Conservation (phyloP, 2,797 vertebrate genomes). For the Adrianichthys oophorus region DNA sequence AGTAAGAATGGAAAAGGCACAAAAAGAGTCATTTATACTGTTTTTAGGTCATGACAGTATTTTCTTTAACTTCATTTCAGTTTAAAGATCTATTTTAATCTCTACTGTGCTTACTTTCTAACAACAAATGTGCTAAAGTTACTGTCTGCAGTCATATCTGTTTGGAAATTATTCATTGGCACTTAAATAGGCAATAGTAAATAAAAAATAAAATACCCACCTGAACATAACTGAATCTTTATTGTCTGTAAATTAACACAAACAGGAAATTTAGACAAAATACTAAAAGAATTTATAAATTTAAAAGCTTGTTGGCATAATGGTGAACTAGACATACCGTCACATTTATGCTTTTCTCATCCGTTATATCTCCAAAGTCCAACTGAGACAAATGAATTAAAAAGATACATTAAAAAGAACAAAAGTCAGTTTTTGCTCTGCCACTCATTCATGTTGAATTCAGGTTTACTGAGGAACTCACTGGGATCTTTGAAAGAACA, state of each 20-base stretch:
- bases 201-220: slow-evolving; percentile 31
- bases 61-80: neutral
- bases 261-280: neutral
- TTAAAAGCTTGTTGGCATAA: neutral
- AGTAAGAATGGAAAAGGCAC: neutral
- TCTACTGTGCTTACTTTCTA: too few relatives aligned
- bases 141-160: neutral
- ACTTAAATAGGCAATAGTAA: neutral
- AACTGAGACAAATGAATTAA: slow-evolving; percentile 18
- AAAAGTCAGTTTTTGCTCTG: neutral
- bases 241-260: slow-evolving; percentile 13
- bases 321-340: slow-evolving; percentile 12
- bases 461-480: slow-evolving; percentile 23
- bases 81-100: neutral
- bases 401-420: neutral
- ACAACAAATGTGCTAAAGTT: neutral
- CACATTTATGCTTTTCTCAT: neutral
- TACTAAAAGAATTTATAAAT: neutral
- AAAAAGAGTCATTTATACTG: neutral
- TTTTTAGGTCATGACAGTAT: neutral
- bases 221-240: neutral
- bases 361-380: neutral
- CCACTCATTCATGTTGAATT: neutral
- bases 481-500: neutral
- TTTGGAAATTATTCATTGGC: neutral